Base-by-base conservation (phyloP, 2,113 vertebrate genomes). In the Silurus meridionalis region DNA sequence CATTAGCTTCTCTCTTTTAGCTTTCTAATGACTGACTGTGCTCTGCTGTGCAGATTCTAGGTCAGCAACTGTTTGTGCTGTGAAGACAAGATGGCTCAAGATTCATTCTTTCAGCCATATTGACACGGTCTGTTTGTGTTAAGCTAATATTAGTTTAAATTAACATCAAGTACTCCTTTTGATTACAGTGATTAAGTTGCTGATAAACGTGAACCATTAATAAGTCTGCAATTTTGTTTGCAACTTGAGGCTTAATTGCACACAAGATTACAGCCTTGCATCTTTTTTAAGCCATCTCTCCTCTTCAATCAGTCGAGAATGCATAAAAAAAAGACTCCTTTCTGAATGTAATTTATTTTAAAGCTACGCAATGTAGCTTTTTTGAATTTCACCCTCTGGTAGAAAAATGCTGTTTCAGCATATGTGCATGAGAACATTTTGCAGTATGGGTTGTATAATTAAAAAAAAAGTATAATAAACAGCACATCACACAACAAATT, bases 41-140 rank as follows among this genome's bases (percentile, higher is more conserved):
- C 52, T n/a, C 53, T 74, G 85, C 78, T 86, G 13, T 53, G 64
- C 15, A 83, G 61, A 86, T 90, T 90, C 90, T 90, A 89, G 90
- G 91, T 91, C 91, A 91, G 80, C 72, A 85, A 67, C 57, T 81
- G 67, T 48, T 87, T 87, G 60, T 87, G 82, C 88, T 72, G 80
- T 83, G 82, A 87, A 82, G 46, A 85, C 75, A 87, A 88, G 74
- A 77, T 53, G 63, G 82, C 80, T 87, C 7, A 57, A 17, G 52
- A 15, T 57, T 28, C 10, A 9, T 25, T 79, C n/a, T 21, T 57
- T 79, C 15, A 37, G 77, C 55, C 72, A 58, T 28, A 79, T 4
- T 19, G 14, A 19, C 53, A 57, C 57, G 23, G 28, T 23, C 78
- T 28, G 53, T 15, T 19, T 14, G 8, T 23, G 52, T 75, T 19